Evolutionary conservation across 2,888 invertebrate species (phyloP).

Genomic region (Cephus sareptanus): DNA sequence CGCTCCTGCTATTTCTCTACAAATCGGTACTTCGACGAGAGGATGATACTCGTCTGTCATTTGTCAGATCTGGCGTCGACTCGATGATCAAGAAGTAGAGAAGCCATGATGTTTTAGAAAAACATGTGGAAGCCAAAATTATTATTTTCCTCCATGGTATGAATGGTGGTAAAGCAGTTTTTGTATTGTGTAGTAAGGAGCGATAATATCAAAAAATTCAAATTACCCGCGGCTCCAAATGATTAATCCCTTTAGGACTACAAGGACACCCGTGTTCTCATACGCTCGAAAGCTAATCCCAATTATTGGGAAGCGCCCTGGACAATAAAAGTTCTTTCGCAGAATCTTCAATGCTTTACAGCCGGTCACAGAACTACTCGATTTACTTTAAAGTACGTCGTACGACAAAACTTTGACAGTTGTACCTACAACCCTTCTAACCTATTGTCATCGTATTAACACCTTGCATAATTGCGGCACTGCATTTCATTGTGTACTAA

Average conservation of each 20-base stretch:
- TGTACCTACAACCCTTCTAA: conserved; percentile 41
- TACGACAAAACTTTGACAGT: conserved; percentile 33
- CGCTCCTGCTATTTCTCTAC: conserved; percentile 29
- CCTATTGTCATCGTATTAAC: conserved; percentile 63
- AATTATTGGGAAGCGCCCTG: conserved; percentile 45
- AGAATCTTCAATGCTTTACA: conserved; percentile 24
- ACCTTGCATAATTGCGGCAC: conserved; percentile 62
- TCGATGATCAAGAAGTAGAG: background rate
- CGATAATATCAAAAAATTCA: conserved; percentile 43
- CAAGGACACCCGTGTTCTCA: conserved; percentile 31
- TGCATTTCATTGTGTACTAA: conserved; percentile 48
- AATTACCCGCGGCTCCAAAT: conserved; percentile 27
- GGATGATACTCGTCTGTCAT: background rate
- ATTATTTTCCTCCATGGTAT: background rate
- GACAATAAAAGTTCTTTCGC: conserved; percentile 44
- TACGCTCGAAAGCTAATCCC: conserved; percentile 40
- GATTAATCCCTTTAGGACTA: conserved; percentile 14
- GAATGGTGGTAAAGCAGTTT: background rate
- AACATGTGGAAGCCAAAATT: background rate
- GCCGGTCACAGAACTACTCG: conserved; percentile 20
- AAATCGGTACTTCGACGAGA: background rate
- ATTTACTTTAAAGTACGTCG: conserved; percentile 17
- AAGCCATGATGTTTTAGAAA: background rate
- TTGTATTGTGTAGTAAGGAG: background rate
- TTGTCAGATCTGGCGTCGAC: background rate